A percentile compares a stretch with the other conserved stretches of the same genome.
These are phyloP conservation scores for Amphipoea oculea DNA, from an alignment of 2,888 invertebrate species.

Conservation along the genomic window DNA sequence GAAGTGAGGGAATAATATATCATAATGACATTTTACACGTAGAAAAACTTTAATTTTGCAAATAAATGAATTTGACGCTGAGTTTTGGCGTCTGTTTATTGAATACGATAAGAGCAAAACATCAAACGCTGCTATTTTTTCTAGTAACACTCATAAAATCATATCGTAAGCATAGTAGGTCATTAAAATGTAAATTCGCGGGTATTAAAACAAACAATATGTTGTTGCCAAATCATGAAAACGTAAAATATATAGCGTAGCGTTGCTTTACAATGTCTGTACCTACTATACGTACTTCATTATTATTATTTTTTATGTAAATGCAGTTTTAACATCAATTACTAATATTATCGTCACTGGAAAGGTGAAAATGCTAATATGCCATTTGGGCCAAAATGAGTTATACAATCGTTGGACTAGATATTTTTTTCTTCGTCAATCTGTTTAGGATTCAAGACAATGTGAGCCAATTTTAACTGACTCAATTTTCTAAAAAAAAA, in stretches of 20 bases:
- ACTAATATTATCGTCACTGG: no score
- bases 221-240: background rate
- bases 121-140: background rate
- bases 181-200: constrained; percentile 6
- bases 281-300: background rate
- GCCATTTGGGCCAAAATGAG: no score
- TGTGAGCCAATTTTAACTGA: no score
- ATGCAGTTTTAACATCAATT: background rate
- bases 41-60: background rate
- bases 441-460: no score
- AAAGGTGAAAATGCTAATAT: no score
- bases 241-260: background rate
- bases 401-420: no score
- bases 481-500: no score
- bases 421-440: no score
- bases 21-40: background rate
- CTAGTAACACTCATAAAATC: background rate
- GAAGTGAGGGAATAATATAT: background rate
- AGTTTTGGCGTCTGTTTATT: background rate
- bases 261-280: background rate
- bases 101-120: background rate
- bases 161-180: background rate
- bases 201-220: background rate
- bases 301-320: background rate
- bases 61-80: background rate